These are phyloP conservation scores for Rhinophrynus dorsalis DNA, from an alignment of 2,797 vertebrate species.

Conservation along the genomic window DNA sequence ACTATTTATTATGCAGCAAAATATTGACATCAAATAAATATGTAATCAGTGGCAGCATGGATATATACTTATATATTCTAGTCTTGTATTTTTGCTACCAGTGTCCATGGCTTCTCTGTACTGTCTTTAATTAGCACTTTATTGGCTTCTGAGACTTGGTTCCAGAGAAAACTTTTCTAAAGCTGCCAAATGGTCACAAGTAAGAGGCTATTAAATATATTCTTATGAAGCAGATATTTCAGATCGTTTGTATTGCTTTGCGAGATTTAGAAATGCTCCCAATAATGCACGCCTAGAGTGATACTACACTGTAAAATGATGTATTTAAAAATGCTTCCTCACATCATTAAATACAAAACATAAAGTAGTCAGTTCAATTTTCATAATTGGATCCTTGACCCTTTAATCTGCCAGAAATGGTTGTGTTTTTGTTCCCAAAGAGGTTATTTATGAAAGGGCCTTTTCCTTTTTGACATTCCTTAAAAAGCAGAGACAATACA, in stretches of 20 bases:
- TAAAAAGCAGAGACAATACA: neutral
- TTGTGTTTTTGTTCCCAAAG: slow-evolving; percentile 11
- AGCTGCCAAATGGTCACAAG: slow-evolving; percentile 69
- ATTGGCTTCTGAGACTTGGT: slow-evolving; percentile 77
- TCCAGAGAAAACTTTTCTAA: slow-evolving; percentile 64
- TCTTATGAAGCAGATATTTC: slow-evolving; percentile 61
- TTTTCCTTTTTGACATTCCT: neutral
- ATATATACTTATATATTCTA: slow-evolving; percentile 69
- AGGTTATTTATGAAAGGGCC: slow-evolving; percentile 4
- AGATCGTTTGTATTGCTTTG: slow-evolving; percentile 55
- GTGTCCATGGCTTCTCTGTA: slow-evolving; percentile 83
- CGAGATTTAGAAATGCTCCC: slow-evolving; percentile 58
- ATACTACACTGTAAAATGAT: slow-evolving; percentile 51
- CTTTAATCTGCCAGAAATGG: slow-evolving; percentile 24
- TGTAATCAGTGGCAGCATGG: slow-evolving; percentile 82
- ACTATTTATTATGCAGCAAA: slow-evolving; percentile 56
- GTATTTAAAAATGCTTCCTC: slow-evolving; percentile 49
- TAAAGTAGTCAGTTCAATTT: slow-evolving; percentile 56
- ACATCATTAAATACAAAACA: slow-evolving; percentile 52
- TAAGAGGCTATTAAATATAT: slow-evolving; percentile 70
- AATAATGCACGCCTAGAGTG: slow-evolving; percentile 58
- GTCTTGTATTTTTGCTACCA: slow-evolving; percentile 78
- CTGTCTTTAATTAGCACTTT: slow-evolving; percentile 87
- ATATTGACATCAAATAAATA: slow-evolving; percentile 84
- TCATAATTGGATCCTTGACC: slow-evolving; percentile 59